Conservation (phyloP, 2,797 vertebrate genomes). For the Poecile montanus region DNA sequence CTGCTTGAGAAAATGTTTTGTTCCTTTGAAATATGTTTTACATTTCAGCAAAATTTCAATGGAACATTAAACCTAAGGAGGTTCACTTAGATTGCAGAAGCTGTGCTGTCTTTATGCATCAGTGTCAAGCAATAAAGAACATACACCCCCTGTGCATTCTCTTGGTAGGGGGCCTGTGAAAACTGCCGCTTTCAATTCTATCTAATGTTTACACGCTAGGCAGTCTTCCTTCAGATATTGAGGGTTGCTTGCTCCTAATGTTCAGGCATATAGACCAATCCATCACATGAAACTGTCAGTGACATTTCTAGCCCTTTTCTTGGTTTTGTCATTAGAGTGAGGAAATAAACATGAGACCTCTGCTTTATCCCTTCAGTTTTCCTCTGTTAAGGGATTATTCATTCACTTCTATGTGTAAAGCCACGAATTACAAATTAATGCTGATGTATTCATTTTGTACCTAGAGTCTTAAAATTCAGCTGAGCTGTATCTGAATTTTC, state of each 20-base stretch:
- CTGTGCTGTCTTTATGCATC: conserved; percentile 43
- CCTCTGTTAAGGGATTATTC: conserved; percentile 19
- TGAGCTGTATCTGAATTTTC: conserved; percentile 17
- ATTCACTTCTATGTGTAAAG: conserved; percentile 1
- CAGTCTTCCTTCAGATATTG: conserved; percentile 28
- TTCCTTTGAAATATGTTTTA: conserved; percentile 62
- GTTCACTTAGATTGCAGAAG: conserved; percentile 39
- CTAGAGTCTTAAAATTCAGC: background rate
- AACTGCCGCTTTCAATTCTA: conserved; percentile 37
- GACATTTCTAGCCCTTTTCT: conserved; percentile 25
- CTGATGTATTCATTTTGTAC: background rate
- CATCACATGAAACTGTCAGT: conserved; percentile 29
- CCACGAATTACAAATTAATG: background rate
- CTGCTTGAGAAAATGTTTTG: conserved; percentile 56
- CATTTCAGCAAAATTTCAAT: conserved; percentile 61
- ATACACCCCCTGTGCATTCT: background rate
- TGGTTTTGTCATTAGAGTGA: conserved; percentile 21
- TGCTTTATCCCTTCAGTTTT: conserved; percentile 2
- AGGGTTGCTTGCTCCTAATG: conserved; percentile 12
- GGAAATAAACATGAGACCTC: conserved; percentile 38
- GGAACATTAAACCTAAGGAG: conserved; percentile 64
- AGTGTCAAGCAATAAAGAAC: conserved; percentile 43
- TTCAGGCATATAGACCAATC: conserved; percentile 27
- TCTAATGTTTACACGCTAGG: conserved; percentile 46
- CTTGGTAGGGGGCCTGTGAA: background rate